Evolutionary conservation across 2,888 invertebrate species (phyloP).

Genomic region (Nomada hirtipes): DNA sequence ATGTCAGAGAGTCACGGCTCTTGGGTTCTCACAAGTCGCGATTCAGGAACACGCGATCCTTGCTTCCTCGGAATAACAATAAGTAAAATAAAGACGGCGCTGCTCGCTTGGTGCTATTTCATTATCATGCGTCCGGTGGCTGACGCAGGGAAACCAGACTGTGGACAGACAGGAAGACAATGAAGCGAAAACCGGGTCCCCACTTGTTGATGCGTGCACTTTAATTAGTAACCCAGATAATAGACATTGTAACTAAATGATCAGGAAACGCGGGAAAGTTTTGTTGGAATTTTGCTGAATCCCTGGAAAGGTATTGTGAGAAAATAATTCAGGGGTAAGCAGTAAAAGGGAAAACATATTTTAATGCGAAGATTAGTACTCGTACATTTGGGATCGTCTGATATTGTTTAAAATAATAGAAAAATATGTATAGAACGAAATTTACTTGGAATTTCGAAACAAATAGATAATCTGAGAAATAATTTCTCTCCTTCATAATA

Average conservation of each 20-base stretch:
- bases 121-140: constrained; percentile 28
- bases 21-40: constrained; percentile 48
- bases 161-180: constrained; percentile 51
- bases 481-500: too few relatives aligned
- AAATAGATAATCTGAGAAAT: too few relatives aligned
- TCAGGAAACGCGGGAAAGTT: constrained; percentile 35
- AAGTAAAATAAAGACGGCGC: constrained; percentile 29
- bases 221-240: constrained; percentile 66
- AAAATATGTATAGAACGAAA: too few relatives aligned
- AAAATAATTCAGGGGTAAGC: too few relatives aligned
- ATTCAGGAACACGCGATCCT: constrained; percentile 44
- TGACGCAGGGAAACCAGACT: constrained; percentile 20
- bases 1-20: constrained; percentile 30
- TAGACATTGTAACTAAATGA: constrained; percentile 34
- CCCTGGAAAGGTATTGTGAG: too few relatives aligned
- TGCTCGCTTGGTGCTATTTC: constrained; percentile 3
- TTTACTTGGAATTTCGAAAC: too few relatives aligned
- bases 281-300: background rate
- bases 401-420: too few relatives aligned
- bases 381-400: too few relatives aligned
- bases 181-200: constrained; percentile 53
- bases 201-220: constrained; percentile 48
- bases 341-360: too few relatives aligned
- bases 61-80: constrained; percentile 30
- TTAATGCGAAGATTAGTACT: too few relatives aligned